Evolutionary conservation across 2,888 invertebrate genomes (phyloP), one percentile per base, ranked within the genome.

Genomic region (Norana najaformis): DNA sequence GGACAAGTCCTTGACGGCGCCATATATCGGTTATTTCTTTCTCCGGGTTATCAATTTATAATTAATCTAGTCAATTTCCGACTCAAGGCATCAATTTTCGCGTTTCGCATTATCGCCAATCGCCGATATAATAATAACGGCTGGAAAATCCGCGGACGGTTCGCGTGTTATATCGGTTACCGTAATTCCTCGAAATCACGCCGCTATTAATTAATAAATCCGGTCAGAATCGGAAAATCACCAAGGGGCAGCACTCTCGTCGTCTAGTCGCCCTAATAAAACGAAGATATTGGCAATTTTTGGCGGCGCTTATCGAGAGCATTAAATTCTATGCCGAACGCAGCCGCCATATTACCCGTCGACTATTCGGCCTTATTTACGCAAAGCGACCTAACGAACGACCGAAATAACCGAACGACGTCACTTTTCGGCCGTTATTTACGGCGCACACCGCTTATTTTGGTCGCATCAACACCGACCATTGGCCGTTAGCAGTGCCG

Each of bases 251-350:
- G 23, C 47, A 23, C 23, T 20, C 47, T 16, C 30, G 69, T 6
- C 30, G 30, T 13, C 69, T 69, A 8, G n/a, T 69, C 69, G 69
- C 69, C 69, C 69, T 69, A 69, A 69, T 69, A 69, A 69, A 69
- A n/a, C 69, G 69, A 69, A 69, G 69, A 69, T 69, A 69, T 69
- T 69, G 69, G 69, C 69, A 69, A 69, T 69, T 69, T 69, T 69
- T 69, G 41, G 69, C 69, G 69, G 23, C 47, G 69, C n/a, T 69
- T 69, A n/a, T 8, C 69, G 69, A 69, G 69, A 8, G 69, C 69
- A 69, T 69, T 69, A 69, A n/a, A 69, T 69, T 69, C 69, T n/a
- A 30, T 30, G 69, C 69, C 69, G 30, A 69, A 1, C 4, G n/a
- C 16, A 5, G 16, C 30, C 23, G 69, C n/a, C 69, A n/a, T n/a